phyloP scores from a whole-genome alignment of 2,888 invertebrate genomes.

The Didymodactylos carnosus region DNA sequence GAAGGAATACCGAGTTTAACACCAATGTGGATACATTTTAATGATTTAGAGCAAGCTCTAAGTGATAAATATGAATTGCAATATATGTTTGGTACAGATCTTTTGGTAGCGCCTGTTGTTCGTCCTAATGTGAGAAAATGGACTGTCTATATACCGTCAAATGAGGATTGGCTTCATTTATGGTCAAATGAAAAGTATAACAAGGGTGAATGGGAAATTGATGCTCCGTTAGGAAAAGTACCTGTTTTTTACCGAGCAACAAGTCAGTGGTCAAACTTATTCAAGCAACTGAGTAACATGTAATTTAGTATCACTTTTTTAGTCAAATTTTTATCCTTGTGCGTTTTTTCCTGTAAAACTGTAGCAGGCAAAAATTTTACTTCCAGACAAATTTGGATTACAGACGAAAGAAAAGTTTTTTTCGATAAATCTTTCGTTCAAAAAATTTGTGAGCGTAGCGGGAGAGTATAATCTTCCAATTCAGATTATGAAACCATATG shows the following conservation, averaged over 20 bases:
- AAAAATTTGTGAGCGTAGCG: too few relatives aligned
- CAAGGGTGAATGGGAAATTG: conserved; percentile 16
- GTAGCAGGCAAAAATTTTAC: too few relatives aligned
- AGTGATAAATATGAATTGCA: conserved; percentile 18
- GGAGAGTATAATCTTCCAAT: too few relatives aligned
- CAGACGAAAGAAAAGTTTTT: too few relatives aligned
- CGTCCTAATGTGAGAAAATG: conserved; percentile 17
- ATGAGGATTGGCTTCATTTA: conserved; percentile 21
- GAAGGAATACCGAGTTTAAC: conserved; percentile 19
- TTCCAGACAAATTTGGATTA: too few relatives aligned
- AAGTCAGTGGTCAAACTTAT: conserved; percentile 17
- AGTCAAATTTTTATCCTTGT: too few relatives aligned
- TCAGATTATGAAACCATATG: too few relatives aligned
- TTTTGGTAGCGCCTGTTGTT: conserved; percentile 25
- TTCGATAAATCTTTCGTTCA: too few relatives aligned
- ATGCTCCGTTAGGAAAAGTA: conserved; percentile 22
- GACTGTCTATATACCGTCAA: conserved; percentile 22
- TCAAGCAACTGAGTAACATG: conserved; percentile 17
- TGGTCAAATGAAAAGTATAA: conserved; percentile 18
- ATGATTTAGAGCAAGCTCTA: background rate
- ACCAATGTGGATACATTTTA: conserved; percentile 21
- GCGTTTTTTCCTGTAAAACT: too few relatives aligned
- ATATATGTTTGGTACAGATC: conserved; percentile 24
- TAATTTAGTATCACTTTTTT: too few relatives aligned
- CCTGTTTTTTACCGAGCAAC: conserved; percentile 23